Evolutionary conservation across 2,113 vertebrate species (phyloP).

Genomic region (Cichladusa arquata): DNA sequence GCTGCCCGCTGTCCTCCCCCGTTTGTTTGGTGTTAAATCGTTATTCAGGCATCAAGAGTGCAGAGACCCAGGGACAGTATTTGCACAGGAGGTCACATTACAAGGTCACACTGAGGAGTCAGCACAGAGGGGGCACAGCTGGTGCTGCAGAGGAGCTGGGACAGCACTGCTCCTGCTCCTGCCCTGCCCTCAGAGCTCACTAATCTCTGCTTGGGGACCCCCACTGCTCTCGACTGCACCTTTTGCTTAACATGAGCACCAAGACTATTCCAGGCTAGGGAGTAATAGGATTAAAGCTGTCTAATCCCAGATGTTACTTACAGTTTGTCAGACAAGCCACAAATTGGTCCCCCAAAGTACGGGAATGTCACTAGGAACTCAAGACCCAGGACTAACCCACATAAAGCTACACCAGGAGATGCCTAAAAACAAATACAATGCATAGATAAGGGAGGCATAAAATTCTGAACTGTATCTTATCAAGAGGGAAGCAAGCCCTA

Average conservation of each 20-base stretch:
- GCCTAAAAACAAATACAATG: rapidly evolving
- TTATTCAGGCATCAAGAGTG: not conserved
- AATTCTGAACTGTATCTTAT: not conserved
- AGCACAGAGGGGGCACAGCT: not conserved
- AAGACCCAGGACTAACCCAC: not conserved
- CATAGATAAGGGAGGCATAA: not conserved
- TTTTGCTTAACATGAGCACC: not conserved
- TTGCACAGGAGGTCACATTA: not conserved
- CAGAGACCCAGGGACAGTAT: not conserved
- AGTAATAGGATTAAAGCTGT: not conserved
- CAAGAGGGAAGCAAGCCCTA: not conserved
- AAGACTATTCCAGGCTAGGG: not conserved
- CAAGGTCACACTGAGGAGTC: not conserved
- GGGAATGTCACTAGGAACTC: not conserved
- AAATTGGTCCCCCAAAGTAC: not conserved
- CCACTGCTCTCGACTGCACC: not conserved
- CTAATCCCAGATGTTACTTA: not conserved
- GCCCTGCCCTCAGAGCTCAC: not conserved
- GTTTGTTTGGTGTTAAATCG: not conserved
- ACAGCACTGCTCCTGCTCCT: not conserved
- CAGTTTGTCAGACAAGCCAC: not conserved
- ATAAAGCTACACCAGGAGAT: not conserved
- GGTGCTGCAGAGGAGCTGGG: not conserved
- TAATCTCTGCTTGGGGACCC: not conserved
- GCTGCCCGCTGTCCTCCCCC: not conserved